These are phyloP conservation scores for Chironomus striatipennis DNA, from an alignment of 1,140 invertebrate species.

Conservation along the genomic window DNA sequence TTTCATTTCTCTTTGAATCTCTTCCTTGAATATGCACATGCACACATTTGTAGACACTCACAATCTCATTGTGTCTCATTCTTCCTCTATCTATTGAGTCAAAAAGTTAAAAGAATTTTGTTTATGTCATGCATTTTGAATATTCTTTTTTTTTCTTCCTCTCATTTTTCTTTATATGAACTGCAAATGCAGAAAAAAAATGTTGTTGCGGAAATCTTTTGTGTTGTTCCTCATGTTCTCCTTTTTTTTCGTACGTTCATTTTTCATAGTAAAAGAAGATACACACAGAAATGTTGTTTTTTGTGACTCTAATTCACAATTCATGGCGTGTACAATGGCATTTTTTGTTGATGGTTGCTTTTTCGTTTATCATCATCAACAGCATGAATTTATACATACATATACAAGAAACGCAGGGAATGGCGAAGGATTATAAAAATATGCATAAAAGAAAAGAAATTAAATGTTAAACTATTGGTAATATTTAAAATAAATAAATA, in stretches of 20 bases:
- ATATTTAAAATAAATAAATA: too few relatives aligned
- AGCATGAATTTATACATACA: not conserved
- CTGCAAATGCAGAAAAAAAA: conserved; percentile 8
- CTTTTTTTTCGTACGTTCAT: not conserved
- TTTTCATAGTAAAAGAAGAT: not conserved
- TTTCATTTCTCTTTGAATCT: not conserved
- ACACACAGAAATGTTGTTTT: not conserved
- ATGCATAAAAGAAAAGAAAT: not conserved
- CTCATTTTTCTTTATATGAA: not conserved
- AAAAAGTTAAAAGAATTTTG: conserved; percentile 15
- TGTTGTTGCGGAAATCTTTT: conserved; percentile 12
- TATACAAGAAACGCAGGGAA: too few relatives aligned
- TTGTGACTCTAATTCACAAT: conserved; percentile 1
- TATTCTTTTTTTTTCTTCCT: not conserved
- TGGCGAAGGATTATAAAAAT: not conserved
- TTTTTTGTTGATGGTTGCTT: not conserved
- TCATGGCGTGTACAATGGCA: conserved; percentile 4
- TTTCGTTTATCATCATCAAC: conserved; percentile 13
- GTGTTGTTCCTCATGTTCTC: conserved; percentile 1
- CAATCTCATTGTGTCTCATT: not conserved
- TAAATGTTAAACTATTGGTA: too few relatives aligned
- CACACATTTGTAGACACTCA: not conserved
- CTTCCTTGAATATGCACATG: not conserved
- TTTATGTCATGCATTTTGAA: conserved; percentile 1
- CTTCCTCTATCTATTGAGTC: not conserved